A percentile compares a stretch with the other conserved stretches of the same genome.
These are phyloP conservation scores for Tetragonisca angustula DNA, from an alignment of 2,888 invertebrate species.

Conservation along the genomic window DNA sequence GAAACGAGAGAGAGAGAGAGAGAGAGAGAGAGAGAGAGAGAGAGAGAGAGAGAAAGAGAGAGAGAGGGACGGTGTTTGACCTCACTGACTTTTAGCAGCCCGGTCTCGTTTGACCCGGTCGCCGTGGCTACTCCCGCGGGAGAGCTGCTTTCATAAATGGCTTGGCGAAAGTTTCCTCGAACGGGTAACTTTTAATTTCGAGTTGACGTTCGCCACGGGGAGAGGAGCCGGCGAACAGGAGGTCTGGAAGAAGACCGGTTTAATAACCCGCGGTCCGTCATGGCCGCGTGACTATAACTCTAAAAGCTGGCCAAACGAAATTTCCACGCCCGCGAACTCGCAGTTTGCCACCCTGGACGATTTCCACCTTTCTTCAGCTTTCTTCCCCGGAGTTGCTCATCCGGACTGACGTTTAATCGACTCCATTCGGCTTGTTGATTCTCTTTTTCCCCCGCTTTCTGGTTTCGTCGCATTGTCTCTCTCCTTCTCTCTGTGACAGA, in stretches of 20 bases:
- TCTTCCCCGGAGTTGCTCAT: background rate
- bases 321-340: conserved; percentile 47
- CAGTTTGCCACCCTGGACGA: conserved; percentile 2
- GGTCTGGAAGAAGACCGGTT: conserved; percentile 48
- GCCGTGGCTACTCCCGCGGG: conserved; percentile 23
- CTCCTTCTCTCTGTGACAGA: background rate
- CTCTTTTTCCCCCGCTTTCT: background rate
- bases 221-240: conserved; percentile 30
- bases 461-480: background rate
- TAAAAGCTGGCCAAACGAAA: conserved; percentile 53
- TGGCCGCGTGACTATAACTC: conserved; percentile 48
- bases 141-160: conserved; percentile 62
- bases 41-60: background rate
- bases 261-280: conserved; percentile 57
- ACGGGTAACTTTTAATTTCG: conserved; percentile 68
- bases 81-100: conserved; percentile 24
- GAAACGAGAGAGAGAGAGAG: too few relatives aligned
- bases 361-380: background rate
- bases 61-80: conserved; percentile 17
- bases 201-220: conserved; percentile 65
- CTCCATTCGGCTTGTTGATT: background rate
- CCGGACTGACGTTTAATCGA: background rate
- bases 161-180: conserved; percentile 57
- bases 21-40: too few relatives aligned
- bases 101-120: conserved; percentile 44